Percentiles rank a stretch among this genome's conserved stretches.
These are phyloP conservation scores for Cromileptes altivelis DNA, from an alignment of 2,113 vertebrate genomes.

Conservation along the genomic window DNA sequence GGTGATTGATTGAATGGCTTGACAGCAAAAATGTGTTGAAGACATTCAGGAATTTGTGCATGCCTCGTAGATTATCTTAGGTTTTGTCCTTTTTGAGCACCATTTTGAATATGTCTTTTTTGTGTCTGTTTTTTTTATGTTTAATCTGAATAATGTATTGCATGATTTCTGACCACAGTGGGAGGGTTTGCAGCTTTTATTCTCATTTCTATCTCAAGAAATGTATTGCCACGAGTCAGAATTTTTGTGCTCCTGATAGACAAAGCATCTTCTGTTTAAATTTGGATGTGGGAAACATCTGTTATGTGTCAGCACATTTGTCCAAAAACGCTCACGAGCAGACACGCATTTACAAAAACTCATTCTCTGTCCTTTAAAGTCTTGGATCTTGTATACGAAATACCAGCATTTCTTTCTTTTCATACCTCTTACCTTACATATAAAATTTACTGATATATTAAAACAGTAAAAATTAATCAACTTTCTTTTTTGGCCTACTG, in stretches of 20 bases:
- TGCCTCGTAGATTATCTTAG: slow-evolving; percentile 41
- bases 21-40: slow-evolving; percentile 56
- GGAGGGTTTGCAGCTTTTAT: slow-evolving; percentile 32
- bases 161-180: slow-evolving; percentile 9
- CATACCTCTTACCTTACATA: neutral
- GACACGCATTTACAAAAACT: no score
- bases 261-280: neutral
- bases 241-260: neutral
- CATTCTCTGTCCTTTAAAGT: neutral
- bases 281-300: neutral
- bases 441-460: neutral
- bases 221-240: neutral
- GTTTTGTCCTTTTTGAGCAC: slow-evolving; percentile 32
- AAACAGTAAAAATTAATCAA: neutral
- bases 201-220: slow-evolving; percentile 11
- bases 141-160: slow-evolving; percentile 18
- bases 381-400: neutral
- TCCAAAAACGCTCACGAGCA: neutral
- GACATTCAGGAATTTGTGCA: slow-evolving; percentile 53
- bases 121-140: slow-evolving; percentile 1
- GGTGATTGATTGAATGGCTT: slow-evolving; percentile 70
- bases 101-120: slow-evolving; percentile 29
- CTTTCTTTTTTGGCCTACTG: neutral
- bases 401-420: neutral
- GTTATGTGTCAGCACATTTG: neutral